Percentiles rank a stretch among this genome's conserved stretches.
phyloP scores from a whole-genome alignment of 2,888 invertebrate species.

The Malachius bipustulatus region DNA sequence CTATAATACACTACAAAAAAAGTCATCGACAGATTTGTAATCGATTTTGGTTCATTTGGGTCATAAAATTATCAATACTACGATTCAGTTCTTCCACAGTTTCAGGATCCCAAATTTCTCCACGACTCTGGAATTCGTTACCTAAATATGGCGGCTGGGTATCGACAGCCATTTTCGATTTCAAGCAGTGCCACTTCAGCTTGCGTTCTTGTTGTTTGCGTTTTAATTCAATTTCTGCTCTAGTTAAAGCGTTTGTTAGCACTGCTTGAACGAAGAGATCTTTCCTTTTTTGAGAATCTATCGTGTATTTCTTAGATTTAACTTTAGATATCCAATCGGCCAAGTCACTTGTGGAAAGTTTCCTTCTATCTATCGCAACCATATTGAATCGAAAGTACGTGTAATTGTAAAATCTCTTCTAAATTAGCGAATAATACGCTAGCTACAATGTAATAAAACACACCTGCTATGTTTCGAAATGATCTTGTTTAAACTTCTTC shows the following conservation, averaged over 20 bases:
- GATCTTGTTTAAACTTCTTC: too few relatives aligned
- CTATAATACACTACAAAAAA: too few relatives aligned
- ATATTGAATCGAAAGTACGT: constrained; percentile 20
- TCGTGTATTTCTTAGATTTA: constrained; percentile 47
- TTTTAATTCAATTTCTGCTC: constrained; percentile 49
- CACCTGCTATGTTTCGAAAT: too few relatives aligned
- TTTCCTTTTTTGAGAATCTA: constrained; percentile 45
- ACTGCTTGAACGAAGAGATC: constrained; percentile 54
- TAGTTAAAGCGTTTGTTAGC: constrained; percentile 45
- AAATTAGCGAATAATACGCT: neutral
- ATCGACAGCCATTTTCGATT: constrained; percentile 18
- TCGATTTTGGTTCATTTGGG: constrained; percentile 49
- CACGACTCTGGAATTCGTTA: too few relatives aligned
- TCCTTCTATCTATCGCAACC: constrained; percentile 21
- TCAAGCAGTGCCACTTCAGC: constrained; percentile 41
- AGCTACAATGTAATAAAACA: constrained; percentile 16
- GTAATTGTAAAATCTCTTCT: constrained; percentile 24
- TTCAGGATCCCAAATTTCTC: constrained; percentile 21
- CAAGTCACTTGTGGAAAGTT: constrained; percentile 38
- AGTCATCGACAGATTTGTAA: constrained; percentile 35
- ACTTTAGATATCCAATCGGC: constrained; percentile 53
- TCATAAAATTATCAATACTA: constrained; percentile 54
- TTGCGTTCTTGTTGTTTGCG: constrained; percentile 51
- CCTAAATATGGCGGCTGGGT: too few relatives aligned
- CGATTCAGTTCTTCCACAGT: constrained; percentile 43